Conservation (phyloP, 1,140 invertebrate species). For the Brachionus paranguensis region DNA sequence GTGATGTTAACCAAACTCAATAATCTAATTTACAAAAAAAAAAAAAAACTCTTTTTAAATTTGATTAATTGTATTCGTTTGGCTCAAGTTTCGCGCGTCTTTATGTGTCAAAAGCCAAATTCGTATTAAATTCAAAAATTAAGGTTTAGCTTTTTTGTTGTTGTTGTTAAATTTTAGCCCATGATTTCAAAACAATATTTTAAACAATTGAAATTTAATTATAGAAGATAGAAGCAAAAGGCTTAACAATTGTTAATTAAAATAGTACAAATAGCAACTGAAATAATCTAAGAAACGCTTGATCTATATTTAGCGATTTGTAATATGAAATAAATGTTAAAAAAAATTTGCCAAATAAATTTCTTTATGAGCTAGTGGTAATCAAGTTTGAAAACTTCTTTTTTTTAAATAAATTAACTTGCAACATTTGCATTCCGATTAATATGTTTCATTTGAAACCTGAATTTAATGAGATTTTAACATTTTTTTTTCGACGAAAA, state of each 20-base stretch:
- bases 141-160: background rate
- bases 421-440: background rate
- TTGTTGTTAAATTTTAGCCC: background rate
- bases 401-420: background rate
- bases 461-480: background rate
- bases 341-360: background rate
- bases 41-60: background rate
- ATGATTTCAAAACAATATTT: background rate
- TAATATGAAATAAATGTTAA: slow-evolving; percentile 3
- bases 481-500: background rate
- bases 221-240: background rate
- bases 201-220: slow-evolving; percentile 3
- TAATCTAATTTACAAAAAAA: background rate
- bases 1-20: background rate
- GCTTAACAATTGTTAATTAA: background rate
- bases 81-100: background rate
- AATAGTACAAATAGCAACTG: background rate
- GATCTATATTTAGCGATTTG: background rate
- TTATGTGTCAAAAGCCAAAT: background rate
- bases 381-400: background rate
- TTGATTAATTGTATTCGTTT: background rate
- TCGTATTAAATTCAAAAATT: background rate
- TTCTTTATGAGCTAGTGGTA: background rate
- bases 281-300: background rate
- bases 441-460: background rate